These are phyloP conservation scores for Isurus oxyrinchus DNA, from an alignment of 2,113 vertebrate species.

Conservation along the genomic window DNA sequence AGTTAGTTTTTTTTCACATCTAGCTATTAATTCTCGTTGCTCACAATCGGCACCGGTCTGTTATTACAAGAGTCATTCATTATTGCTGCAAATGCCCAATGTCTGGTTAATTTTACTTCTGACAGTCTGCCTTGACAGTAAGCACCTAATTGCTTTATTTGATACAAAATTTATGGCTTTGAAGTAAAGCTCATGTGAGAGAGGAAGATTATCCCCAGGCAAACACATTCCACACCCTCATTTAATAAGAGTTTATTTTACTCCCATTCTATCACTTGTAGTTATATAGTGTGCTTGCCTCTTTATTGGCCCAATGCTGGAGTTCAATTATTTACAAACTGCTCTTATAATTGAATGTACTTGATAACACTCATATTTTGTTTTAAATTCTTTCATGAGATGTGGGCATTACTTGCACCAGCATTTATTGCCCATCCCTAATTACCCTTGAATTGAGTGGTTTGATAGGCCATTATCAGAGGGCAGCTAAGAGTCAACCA, in stretches of 20 bases:
- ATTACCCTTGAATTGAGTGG: too few species aligned
- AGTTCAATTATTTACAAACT: not conserved
- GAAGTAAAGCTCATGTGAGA: not conserved
- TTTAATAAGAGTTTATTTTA: not conserved
- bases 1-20: not conserved
- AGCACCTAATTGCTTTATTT: not conserved
- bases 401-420: too few species aligned
- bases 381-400: too few species aligned
- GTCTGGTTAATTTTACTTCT: not conserved
- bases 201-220: not conserved
- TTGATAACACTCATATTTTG: not conserved
- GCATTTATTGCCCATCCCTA: too few species aligned
- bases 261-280: not conserved
- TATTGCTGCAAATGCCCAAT: not conserved
- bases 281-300: not conserved
- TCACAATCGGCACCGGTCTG: too few species aligned
- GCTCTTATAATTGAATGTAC: not conserved
- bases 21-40: too few species aligned
- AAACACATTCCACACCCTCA: not conserved
- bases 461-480: too few species aligned
- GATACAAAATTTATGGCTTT: not conserved
- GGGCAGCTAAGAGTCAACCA: too few species aligned
- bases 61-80: too few species aligned
- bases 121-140: not conserved
- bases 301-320: not conserved